Base-by-base conservation (phyloP, 2,888 invertebrate genomes). In the Heteromurus nitidus region DNA sequence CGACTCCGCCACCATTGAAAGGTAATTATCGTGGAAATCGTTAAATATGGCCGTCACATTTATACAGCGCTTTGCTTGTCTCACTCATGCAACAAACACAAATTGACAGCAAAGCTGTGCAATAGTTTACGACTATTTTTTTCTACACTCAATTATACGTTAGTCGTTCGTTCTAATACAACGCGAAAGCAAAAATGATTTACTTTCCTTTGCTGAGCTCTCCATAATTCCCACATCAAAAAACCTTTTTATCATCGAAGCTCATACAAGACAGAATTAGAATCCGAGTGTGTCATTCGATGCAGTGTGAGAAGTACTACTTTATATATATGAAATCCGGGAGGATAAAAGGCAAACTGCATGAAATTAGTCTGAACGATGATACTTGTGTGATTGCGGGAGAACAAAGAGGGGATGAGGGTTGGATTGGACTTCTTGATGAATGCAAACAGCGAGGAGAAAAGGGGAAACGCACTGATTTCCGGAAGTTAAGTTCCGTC, bases 1-100 rank as follows among this genome's bases (percentile, higher is more conserved):
- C 85, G 58, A 86, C 85, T 47, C 85, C 86, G 73, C 86, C 87
- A 68, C 87, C 86, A 73, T 75, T 85, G 58, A 87, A 86, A 85
- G 86, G 86, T 86, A 83, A 70, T 50, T 80, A 60, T 69, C 47
- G 31, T 31, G 50, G 44, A 75, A 67, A 47, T 42, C 26, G 31
- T 30, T 60, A 30, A 60, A 60, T n/a, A n/a, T n/a, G n/a, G n/a
- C n/a, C n/a, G n/a, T n/a, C n/a, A 28, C 24, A 58, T 58, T 58
- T 58, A n/a, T n/a, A n/a, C n/a, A n/a, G n/a, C n/a, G n/a, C n/a
- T n/a, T n/a, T n/a, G n/a, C n/a, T n/a, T n/a, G n/a, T n/a, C n/a
- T n/a, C n/a, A n/a, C n/a, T n/a, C n/a, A n/a, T n/a, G n/a, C n/a
- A n/a, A n/a, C n/a, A n/a, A n/a, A n/a, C n/a, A n/a, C n/a, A n/a